Evolutionary conservation across 1,140 invertebrate genomes (phyloP).

Genomic region (Musca domestica): DNA sequence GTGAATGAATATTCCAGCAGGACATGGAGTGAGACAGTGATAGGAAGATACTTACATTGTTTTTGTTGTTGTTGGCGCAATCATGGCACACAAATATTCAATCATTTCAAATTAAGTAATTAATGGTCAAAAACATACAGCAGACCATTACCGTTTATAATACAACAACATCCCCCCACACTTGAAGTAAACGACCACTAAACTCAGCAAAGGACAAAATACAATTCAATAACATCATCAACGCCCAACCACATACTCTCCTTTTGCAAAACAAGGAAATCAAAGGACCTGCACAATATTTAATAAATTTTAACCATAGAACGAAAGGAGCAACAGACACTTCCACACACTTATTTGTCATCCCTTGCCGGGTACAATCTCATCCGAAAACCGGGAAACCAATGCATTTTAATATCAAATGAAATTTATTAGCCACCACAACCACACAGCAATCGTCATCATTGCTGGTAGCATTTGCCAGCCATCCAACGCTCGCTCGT

Average conservation of each 20-base stretch:
- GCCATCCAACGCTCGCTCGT: background rate
- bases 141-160: background rate
- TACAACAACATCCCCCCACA: background rate
- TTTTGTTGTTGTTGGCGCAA: background rate
- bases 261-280: no score
- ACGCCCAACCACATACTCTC: background rate
- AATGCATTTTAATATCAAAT: conserved; percentile 24
- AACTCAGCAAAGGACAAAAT: no score
- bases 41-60: no score
- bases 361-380: background rate
- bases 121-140: conserved; percentile 21
- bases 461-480: conserved; percentile 2
- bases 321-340: no score
- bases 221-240: no score
- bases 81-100: conserved; percentile 13
- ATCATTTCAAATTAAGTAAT: conserved; percentile 21
- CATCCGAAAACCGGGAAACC: background rate
- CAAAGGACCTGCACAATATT: background rate
- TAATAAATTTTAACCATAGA: background rate
- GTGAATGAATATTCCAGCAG: no score
- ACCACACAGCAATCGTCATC: background rate
- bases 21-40: no score
- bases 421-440: conserved; percentile 27
- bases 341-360: no score
- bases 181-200: background rate